Evolutionary conservation across 2,797 vertebrate genomes (phyloP).

Genomic region (Mareca penelope): DNA sequence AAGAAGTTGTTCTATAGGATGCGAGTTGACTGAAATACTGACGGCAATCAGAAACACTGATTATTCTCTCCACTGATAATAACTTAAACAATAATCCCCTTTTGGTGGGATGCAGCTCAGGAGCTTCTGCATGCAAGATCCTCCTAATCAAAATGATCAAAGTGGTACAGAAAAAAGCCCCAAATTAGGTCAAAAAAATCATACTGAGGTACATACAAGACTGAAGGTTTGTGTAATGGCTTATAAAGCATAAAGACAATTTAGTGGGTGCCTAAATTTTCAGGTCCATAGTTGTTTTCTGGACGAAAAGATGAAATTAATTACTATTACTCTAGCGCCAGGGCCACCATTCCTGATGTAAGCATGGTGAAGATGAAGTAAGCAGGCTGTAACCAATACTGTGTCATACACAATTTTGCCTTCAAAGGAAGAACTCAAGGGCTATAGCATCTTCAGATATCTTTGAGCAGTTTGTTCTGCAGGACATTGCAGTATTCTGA

Average conservation of each 20-base stretch:
- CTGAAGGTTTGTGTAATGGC: neutral
- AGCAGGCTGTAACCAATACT: too few relatives aligned
- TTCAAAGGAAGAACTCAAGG: neutral
- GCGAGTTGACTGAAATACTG: neutral
- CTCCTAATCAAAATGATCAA: neutral
- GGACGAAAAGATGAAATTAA: neutral
- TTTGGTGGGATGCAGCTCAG: neutral
- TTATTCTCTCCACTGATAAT: neutral
- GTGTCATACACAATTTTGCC: too few relatives aligned
- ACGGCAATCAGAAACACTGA: neutral
- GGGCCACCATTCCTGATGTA: too few relatives aligned
- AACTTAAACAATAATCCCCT: neutral
- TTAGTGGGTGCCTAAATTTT: neutral
- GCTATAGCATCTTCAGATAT: neutral
- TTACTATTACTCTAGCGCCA: too few relatives aligned
- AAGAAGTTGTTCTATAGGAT: neutral
- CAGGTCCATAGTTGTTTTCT: neutral
- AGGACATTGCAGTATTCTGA: neutral
- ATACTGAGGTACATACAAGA: neutral
- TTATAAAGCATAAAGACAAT: neutral
- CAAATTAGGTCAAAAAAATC: neutral
- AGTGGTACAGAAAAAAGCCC: neutral
- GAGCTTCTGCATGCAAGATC: neutral
- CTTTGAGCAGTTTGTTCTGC: neutral
- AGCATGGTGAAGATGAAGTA: too few relatives aligned